Evolutionary conservation across 2,888 invertebrate genomes (phyloP), one percentile per base, ranked within the genome.

Genomic region (Scaptomyza flava): DNA sequence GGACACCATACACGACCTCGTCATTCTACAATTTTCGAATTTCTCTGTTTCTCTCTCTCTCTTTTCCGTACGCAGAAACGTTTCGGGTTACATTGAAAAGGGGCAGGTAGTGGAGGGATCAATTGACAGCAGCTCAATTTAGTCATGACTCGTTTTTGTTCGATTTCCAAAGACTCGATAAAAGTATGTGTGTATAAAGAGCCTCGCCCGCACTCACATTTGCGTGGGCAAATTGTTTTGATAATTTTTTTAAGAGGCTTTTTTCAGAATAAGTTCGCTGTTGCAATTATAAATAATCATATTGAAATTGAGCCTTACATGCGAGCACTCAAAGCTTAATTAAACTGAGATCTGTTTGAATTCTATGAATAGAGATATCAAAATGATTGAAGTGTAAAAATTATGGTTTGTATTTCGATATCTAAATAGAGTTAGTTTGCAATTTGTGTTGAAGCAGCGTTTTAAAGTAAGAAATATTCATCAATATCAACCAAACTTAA

Each of bases 81-180:
- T 52, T 62, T 79, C 68, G 42, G 34, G 77, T 81, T 85, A 85
- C 81, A 73, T 67, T 72, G 67, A 38, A 38, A 38, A 38, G 38
- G 14, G 34, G 47, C 8, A 17, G 27, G 14, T 34, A 14, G 11
- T 38, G 42, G 38, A 8, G 23, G 65, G 70, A 68, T 62, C 81
- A 75, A 82, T 83, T 86, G 87, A 75, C 87, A 66, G 74, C 81
- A 62, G 70, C 78, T 86, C 81, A 82, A 82, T 69, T 86, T 86
- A 81, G 81, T 83, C 87, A 83, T 71, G 84, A 52, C 87, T 83
- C 68, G 75, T 74, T 74, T 62, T 68, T 80, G 5, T 11, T 86
- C 72, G 62, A 75, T 79, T 80, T 72, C 73, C 77, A 76, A 71
- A 76, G 59, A 14, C 11, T 62, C 61, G 58, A 31, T 31, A 31